Evolutionary conservation across 2,888 invertebrate genomes (phyloP).

Genomic region (Coremacera marginata): DNA sequence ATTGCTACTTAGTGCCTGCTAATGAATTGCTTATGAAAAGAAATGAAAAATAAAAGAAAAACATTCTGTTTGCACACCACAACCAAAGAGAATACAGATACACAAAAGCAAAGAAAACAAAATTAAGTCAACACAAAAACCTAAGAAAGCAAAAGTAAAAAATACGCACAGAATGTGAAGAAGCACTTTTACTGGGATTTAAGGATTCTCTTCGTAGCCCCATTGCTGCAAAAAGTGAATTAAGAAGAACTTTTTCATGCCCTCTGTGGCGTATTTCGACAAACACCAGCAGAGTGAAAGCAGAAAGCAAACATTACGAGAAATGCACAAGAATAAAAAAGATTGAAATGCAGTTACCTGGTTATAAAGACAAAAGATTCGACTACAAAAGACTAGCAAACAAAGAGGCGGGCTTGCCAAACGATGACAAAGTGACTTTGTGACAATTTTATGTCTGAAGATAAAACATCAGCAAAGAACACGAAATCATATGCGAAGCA

Average conservation of each 20-base stretch:
- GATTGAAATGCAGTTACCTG: conserved; percentile 14
- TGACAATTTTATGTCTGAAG: too few relatives aligned
- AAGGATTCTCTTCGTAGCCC: not conserved
- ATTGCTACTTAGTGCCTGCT: conserved; percentile 3
- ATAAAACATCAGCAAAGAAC: not conserved
- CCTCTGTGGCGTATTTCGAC: not conserved
- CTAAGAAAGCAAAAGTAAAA: conserved; percentile 9
- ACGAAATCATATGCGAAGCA: too few relatives aligned
- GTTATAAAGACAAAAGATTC: conserved; percentile 13
- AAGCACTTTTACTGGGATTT: not conserved
- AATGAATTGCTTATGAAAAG: conserved; percentile 16
- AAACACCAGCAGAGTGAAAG: not conserved
- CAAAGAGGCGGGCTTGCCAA: not conserved
- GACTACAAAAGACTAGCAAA: not conserved
- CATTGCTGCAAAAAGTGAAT: not conserved
- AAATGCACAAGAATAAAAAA: not conserved
- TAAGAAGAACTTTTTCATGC: not conserved
- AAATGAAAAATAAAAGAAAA: not conserved
- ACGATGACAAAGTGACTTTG: not conserved
- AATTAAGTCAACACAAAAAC: not conserved
- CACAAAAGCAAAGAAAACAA: not conserved
- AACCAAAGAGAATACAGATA: not conserved
- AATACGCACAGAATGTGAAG: conserved; percentile 7
- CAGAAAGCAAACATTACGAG: not conserved
- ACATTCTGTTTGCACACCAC: not conserved